Conservation (phyloP, 2,113 vertebrate species). For the Lophochroa leadbeateri region DNA sequence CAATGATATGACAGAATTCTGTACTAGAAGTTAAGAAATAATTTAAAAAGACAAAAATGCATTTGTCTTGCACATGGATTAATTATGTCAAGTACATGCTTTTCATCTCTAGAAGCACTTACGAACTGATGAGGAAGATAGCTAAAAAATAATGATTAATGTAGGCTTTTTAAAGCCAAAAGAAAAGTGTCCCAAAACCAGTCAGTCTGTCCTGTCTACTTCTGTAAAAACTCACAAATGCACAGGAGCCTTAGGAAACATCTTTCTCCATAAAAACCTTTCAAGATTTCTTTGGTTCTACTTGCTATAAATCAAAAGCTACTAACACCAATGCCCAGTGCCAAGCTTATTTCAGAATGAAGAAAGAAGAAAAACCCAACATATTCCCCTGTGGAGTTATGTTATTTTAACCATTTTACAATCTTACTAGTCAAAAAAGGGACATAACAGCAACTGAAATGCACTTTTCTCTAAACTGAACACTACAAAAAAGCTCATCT, state of each 20-base stretch:
- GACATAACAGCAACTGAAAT: background rate
- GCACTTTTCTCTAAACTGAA: background rate
- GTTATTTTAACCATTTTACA: background rate
- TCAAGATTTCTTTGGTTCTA: background rate
- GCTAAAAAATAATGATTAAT: background rate
- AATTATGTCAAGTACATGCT: background rate
- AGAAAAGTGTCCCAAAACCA: background rate
- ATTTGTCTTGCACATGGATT: background rate
- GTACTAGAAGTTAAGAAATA: background rate
- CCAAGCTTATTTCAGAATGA: background rate
- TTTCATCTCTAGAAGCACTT: background rate
- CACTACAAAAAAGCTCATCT: background rate
- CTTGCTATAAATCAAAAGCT: background rate
- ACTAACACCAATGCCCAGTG: background rate
- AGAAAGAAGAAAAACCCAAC: background rate
- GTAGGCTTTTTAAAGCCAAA: background rate
- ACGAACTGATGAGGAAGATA: background rate
- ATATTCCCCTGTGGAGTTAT: background rate
- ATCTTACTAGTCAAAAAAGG: background rate
- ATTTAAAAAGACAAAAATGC: background rate
- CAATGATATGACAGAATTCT: background rate
- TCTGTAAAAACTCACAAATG: background rate
- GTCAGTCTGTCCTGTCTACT: background rate
- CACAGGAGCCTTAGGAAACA: background rate
- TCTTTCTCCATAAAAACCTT: background rate